Base-by-base conservation (phyloP, 1,140 invertebrate genomes). In the Hylyphantes graminicola region DNA sequence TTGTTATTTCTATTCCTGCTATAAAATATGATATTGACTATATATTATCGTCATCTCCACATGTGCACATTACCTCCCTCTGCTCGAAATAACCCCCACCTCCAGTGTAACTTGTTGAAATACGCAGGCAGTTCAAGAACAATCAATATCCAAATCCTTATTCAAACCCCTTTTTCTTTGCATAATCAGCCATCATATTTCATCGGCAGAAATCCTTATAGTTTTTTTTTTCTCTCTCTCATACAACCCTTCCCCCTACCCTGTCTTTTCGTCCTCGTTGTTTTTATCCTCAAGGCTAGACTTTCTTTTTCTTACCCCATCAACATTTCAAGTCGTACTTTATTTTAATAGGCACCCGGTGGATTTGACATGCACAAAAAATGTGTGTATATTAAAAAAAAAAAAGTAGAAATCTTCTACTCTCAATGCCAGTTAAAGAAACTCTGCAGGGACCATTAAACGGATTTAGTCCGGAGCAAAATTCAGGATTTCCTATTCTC, bases 111-210 rank as follows among this genome's bases (percentile, higher is more conserved):
- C 80, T 83, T 83, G 80, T 83, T 83, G 80, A 83, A 83, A 75
- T 64, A 61, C 59, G 67, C 35, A 83, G 70, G 70, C 59, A 73
- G 80, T 83, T 83, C 80, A 74, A 67, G 74, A 83, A 83, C 80
- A 83, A 83, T 83, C 80, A 83, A 83, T 83, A 83, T 83, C 80
- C 74, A 83, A 83, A 83, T 83, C 80, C 70, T 65, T 83, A 83
- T 83, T 83, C 80, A 83, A 83, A 83, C 80, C 74, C 80, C 80
- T 63, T 63, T 83, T 75, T 55, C 63, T 83, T 74, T 83, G 80
- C 80, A 83, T 83, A 83, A 83, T 83, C 80, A 83, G 70, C 80
- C 80, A 83, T 83, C 80, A 83, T 83, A 83, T 83, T 83, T 83
- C 80, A 83, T 83, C 80, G 80, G 80, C 80, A 83, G 80, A 75